Percentiles rank a stretch among this genome's conserved stretches.
Conservation (phyloP, 2,797 vertebrate genomes). For the Petrocephalus sullivani region DNA sequence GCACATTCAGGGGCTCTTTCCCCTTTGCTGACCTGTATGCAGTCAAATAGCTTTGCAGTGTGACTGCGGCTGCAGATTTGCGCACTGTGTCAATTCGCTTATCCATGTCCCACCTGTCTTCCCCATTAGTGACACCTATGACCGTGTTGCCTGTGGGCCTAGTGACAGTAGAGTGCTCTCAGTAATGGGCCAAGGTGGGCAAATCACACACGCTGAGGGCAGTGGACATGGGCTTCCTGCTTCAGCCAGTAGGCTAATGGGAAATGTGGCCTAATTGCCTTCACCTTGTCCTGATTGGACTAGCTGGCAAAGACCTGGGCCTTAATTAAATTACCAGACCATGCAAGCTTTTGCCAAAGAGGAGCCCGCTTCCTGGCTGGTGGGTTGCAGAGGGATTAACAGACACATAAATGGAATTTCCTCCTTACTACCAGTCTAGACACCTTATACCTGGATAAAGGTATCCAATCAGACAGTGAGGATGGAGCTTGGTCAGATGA, state of each 20-base stretch:
- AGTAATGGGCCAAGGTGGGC: slow-evolving; percentile 44
- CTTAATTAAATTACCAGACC: slow-evolving; percentile 68
- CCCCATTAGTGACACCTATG: neutral
- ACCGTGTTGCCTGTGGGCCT: neutral
- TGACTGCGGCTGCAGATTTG: neutral
- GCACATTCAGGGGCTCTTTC: neutral
- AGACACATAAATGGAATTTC: neutral
- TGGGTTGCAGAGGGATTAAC: neutral
- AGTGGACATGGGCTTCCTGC: slow-evolving; percentile 62
- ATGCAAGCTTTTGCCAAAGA: slow-evolving; percentile 52
- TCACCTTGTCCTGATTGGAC: slow-evolving; percentile 71
- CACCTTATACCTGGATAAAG: neutral
- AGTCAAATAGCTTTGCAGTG: neutral
- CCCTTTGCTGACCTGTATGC: neutral
- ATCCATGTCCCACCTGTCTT: neutral
- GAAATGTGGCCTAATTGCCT: slow-evolving; percentile 67
- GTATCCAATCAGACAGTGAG: neutral
- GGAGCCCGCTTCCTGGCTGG: slow-evolving; percentile 42
- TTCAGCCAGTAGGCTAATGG: slow-evolving; percentile 47
- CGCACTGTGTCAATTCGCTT: neutral
- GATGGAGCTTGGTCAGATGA: neutral
- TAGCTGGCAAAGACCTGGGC: slow-evolving; percentile 65
- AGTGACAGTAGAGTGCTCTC: slow-evolving; percentile 31
- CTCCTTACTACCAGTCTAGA: neutral
- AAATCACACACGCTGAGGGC: slow-evolving; percentile 53